Conservation (phyloP, 2,797 vertebrate species). For the Falco novaeseelandiae region DNA sequence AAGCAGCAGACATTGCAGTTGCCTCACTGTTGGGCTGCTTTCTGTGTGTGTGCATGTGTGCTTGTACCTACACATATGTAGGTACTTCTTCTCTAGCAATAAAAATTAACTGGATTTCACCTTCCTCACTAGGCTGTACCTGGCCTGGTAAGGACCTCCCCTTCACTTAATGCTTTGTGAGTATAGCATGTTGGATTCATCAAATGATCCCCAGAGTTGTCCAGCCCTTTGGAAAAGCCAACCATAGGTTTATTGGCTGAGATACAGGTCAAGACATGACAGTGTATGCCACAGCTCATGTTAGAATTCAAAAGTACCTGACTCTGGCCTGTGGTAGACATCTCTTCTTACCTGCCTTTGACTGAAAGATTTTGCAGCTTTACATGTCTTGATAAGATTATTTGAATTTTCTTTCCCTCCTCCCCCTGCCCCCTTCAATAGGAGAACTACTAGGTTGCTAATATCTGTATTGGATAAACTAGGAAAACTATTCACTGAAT, state of each 20-base stretch:
- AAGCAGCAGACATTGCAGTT: background rate
- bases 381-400: background rate
- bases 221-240: background rate
- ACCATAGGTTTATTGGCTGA: background rate
- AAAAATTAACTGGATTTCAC: background rate
- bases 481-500: background rate
- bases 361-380: background rate
- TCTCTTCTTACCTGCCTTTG: background rate
- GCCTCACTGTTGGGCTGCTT: background rate
- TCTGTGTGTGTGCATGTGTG: accelerated
- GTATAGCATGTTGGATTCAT: background rate
- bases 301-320: background rate
- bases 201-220: background rate
- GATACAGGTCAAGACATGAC: background rate
- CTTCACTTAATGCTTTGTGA: background rate
- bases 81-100: background rate
- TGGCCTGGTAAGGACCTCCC: background rate
- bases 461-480: background rate
- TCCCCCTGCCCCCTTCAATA: accelerated
- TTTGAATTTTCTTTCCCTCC: background rate
- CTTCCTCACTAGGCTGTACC: background rate
- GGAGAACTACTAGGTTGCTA: background rate
- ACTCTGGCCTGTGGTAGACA: background rate
- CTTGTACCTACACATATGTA: background rate
- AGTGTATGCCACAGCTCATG: background rate